Percentiles rank a stretch among this genome's conserved stretches.
phyloP scores from a whole-genome alignment of 2,113 vertebrate genomes.

The Phoxinus phoxinus region DNA sequence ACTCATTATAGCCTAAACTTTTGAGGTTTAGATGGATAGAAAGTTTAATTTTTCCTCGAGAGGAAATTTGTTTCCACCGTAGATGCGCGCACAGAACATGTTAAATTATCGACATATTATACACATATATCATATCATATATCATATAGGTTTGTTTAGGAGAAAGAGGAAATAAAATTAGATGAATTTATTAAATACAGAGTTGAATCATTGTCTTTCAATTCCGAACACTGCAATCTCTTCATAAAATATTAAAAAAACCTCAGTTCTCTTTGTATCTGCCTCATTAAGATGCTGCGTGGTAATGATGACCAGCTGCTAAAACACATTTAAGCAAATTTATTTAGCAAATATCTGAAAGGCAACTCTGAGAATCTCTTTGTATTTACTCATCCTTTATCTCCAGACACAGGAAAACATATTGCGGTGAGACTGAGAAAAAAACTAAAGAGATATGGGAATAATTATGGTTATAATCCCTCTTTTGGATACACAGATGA shows the following conservation, averaged over 20 bases:
- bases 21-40: not conserved
- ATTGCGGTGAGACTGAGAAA: not conserved
- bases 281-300: not conserved
- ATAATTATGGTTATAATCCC: not conserved
- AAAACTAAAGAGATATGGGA: not conserved
- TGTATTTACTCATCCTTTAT: not conserved
- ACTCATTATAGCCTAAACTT: slow-evolving; percentile 39
- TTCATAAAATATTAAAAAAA: no score
- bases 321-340: slow-evolving; percentile 11
- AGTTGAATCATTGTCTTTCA: not conserved
- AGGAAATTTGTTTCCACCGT: no score
- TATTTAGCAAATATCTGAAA: slow-evolving; percentile 23
- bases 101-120: no score
- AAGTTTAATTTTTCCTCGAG: no score
- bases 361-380: slow-evolving; percentile 7
- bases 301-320: slow-evolving; percentile 10
- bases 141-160: not conserved
- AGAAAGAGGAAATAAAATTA: not conserved
- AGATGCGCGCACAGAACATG: no score
- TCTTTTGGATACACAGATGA: not conserved
- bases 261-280: not conserved
- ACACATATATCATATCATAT: no score
- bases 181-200: not conserved
- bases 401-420: slow-evolving; percentile 5
- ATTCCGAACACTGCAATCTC: not conserved